A percentile compares a stretch with the other conserved stretches of the same genome.
Conservation (phyloP, 2,888 invertebrate genomes). For the Lasioglossum morio region DNA sequence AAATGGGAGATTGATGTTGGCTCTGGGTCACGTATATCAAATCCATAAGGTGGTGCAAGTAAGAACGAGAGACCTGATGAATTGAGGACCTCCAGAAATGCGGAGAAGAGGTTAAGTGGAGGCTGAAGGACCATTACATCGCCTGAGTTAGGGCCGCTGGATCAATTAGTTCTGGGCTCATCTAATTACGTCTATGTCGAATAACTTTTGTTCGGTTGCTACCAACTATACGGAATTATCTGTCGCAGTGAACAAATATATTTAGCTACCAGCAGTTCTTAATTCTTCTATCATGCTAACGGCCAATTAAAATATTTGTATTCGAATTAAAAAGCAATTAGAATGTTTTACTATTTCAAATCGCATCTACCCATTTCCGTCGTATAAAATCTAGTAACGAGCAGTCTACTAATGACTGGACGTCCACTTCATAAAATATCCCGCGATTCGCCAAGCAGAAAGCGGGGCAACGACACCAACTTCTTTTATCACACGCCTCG, state of each 20-base stretch:
- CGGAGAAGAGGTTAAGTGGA: neutral
- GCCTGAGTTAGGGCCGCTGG: neutral
- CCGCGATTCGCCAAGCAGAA: neutral
- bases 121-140: neutral
- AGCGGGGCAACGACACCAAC: constrained; percentile 5
- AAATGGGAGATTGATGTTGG: constrained; percentile 5
- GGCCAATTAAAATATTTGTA: too few species aligned
- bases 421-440: neutral
- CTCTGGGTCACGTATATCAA: constrained; percentile 12
- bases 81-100: constrained; percentile 7
- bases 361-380: neutral
- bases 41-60: neutral
- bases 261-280: too few species aligned
- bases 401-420: neutral
- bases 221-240: accelerated
- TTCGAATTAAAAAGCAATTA: too few species aligned
- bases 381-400: neutral
- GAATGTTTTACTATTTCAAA: too few species aligned
- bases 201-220: neutral
- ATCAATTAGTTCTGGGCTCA: neutral
- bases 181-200: neutral
- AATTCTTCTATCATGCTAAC: too few species aligned
- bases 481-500: neutral
- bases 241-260: too few species aligned
- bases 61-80: neutral